phyloP scores from a whole-genome alignment of 2,113 vertebrate species.

The Carassius auratus region DNA sequence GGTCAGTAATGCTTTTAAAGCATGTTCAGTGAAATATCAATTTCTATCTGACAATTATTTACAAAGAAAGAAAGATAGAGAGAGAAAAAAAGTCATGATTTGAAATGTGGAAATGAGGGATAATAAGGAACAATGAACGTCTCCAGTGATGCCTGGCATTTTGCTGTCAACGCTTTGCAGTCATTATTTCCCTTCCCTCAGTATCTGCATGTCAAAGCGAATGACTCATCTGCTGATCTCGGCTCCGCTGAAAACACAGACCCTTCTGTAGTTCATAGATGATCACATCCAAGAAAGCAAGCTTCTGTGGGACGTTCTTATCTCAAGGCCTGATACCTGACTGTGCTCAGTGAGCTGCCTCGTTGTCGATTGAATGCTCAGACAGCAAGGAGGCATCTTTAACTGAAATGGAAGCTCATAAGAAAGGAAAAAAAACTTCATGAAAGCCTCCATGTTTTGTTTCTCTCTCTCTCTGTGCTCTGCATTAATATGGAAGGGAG shows the following conservation, averaged over 20 bases:
- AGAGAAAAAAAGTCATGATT: background rate
- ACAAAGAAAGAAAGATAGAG: background rate
- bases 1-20: background rate
- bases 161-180: constrained; percentile 18
- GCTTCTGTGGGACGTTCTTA: background rate
- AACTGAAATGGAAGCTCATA: background rate
- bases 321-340: constrained; percentile 6
- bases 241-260: background rate
- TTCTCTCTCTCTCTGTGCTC: no score
- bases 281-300: constrained; percentile 1
- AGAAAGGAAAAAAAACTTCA: background rate
- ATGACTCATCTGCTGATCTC: constrained; percentile 34
- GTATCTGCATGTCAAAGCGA: constrained; percentile 36
- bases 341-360: background rate
- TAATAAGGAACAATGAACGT: constrained; percentile 28
- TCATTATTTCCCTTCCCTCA: constrained; percentile 27
- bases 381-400: background rate
- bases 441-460: background rate
- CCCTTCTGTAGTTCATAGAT: background rate
- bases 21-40: background rate
- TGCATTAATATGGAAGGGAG: no score
- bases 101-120: constrained; percentile 21
- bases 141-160: constrained; percentile 21
- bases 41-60: background rate
- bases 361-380: background rate